phyloP scores from a whole-genome alignment of 2,113 vertebrate genomes.

The Crypturellus undulatus region DNA sequence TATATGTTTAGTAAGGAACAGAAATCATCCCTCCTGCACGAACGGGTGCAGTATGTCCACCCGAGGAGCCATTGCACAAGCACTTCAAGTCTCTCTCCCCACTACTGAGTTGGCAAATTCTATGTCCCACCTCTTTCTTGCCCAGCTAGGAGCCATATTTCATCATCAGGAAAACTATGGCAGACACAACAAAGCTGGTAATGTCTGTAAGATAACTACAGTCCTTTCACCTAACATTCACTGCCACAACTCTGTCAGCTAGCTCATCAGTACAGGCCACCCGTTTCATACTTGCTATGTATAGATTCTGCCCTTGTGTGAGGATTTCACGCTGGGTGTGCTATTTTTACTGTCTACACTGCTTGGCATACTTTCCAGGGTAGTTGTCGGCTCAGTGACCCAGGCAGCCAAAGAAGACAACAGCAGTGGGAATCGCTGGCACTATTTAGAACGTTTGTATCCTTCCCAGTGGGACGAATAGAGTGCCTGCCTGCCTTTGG shows the following conservation, averaged over 20 bases:
- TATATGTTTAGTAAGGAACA: slow-evolving; percentile 26
- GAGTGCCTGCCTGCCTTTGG: slow-evolving; percentile 52
- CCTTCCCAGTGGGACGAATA: not conserved
- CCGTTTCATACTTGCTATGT: rapidly evolving
- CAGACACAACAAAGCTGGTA: slow-evolving; percentile 25
- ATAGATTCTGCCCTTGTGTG: not conserved
- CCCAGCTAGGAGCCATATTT: slow-evolving; percentile 29
- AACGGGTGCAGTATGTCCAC: slow-evolving; percentile 21
- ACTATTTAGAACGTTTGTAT: not conserved
- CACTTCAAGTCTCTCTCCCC: slow-evolving; percentile 7
- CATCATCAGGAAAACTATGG: slow-evolving; percentile 15
- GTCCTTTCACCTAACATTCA: not conserved
- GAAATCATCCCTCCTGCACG: not conserved
- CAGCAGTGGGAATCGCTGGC: slow-evolving; percentile 22
- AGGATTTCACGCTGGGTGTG: not conserved
- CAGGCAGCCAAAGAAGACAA: not conserved
- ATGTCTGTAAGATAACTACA: not conserved
- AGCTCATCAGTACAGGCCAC: not conserved
- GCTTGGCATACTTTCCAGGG: not conserved
- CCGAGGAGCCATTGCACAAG: slow-evolving; percentile 43
- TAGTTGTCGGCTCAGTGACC: not conserved
- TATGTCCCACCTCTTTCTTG: slow-evolving; percentile 29
- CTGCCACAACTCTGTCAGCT: not conserved
- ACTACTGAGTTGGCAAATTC: slow-evolving; percentile 42
- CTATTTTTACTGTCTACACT: not conserved